A percentile compares a stretch with the other conserved stretches of the same genome.
These are phyloP conservation scores for Rhynchonycteris naso DNA, from an alignment of 2,797 vertebrate species.

Conservation along the genomic window DNA sequence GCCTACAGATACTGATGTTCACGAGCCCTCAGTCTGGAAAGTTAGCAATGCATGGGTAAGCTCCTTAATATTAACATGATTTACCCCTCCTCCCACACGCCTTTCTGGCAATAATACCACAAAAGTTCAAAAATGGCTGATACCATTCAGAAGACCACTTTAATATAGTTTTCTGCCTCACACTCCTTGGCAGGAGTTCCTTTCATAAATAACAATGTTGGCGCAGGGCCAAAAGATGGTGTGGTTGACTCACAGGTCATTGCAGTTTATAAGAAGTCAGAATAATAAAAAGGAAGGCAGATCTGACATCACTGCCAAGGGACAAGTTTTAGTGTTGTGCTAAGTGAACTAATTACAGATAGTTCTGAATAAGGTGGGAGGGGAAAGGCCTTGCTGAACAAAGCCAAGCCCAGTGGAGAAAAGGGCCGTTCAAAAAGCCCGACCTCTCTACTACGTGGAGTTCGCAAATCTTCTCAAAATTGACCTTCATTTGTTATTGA, in stretches of 20 bases:
- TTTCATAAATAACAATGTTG: conserved; percentile 68
- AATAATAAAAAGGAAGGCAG: conserved; percentile 70
- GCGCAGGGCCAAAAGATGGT: conserved; percentile 73
- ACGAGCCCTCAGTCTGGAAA: not conserved
- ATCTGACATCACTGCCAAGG: conserved; percentile 76
- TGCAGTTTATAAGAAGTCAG: conserved; percentile 79
- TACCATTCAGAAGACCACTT: conserved; percentile 67
- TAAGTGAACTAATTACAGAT: conserved; percentile 71
- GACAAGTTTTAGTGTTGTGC: conserved; percentile 63
- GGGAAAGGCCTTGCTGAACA: conserved; percentile 33
- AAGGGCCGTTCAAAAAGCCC: conserved; percentile 31
- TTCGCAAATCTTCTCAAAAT: conserved; percentile 10
- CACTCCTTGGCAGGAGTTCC: conserved; percentile 72
- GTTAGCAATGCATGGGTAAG: conserved; percentile 54
- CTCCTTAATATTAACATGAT: conserved; percentile 56
- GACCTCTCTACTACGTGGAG: not conserved
- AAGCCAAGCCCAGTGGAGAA: conserved; percentile 34
- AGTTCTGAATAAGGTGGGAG: conserved; percentile 68
- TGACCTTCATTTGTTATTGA: conserved; percentile 15
- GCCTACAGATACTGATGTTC: not conserved
- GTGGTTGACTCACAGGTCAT: conserved; percentile 81
- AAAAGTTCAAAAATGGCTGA: conserved; percentile 62
- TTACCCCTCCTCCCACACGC: not conserved
- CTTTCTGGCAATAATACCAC: conserved; percentile 70
- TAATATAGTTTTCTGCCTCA: conserved; percentile 72